phyloP scores from a whole-genome alignment of 2,888 invertebrate species.

The Troides oblongomaculatus region DNA sequence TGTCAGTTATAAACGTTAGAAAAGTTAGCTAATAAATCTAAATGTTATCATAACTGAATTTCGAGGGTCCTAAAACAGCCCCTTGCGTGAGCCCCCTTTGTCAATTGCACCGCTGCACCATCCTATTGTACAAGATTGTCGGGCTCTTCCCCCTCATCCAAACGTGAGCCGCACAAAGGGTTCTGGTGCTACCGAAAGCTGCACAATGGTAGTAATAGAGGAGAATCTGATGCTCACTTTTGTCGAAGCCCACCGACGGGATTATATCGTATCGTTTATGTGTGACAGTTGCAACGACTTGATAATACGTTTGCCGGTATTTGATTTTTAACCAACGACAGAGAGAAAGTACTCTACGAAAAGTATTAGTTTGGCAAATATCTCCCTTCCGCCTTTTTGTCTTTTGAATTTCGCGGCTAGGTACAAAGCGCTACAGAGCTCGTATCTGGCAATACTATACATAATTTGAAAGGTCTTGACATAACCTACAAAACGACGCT shows the following conservation, averaged over 20 bases:
- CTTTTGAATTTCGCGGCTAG: too few relatives aligned
- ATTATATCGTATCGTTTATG: constrained; percentile 56
- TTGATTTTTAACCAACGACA: not conserved
- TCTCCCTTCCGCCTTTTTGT: too few relatives aligned
- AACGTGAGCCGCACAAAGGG: constrained; percentile 71
- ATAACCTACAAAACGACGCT: too few relatives aligned
- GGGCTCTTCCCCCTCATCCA: constrained; percentile 52
- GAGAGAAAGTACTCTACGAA: too few relatives aligned
- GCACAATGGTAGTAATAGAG: constrained; percentile 54
- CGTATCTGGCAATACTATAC: too few relatives aligned
- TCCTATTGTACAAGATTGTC: constrained; percentile 48
- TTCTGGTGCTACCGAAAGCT: constrained; percentile 43
- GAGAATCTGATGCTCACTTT: constrained; percentile 44
- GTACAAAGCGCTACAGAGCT: too few relatives aligned
- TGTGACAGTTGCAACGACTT: constrained; percentile 13
- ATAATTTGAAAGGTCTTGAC: too few relatives aligned
- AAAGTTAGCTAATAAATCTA: constrained; percentile 43
- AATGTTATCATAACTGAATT: constrained; percentile 45
- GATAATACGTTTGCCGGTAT: constrained; percentile 7
- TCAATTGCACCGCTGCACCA: constrained; percentile 39
- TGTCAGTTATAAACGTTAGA: constrained; percentile 7
- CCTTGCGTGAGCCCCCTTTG: constrained; percentile 43
- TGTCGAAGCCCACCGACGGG: constrained; percentile 41
- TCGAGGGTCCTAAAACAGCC: constrained; percentile 46
- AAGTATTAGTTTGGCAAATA: too few relatives aligned